Conservation (phyloP, 1,140 invertebrate genomes). For the Ctenoplectra terminalis region DNA sequence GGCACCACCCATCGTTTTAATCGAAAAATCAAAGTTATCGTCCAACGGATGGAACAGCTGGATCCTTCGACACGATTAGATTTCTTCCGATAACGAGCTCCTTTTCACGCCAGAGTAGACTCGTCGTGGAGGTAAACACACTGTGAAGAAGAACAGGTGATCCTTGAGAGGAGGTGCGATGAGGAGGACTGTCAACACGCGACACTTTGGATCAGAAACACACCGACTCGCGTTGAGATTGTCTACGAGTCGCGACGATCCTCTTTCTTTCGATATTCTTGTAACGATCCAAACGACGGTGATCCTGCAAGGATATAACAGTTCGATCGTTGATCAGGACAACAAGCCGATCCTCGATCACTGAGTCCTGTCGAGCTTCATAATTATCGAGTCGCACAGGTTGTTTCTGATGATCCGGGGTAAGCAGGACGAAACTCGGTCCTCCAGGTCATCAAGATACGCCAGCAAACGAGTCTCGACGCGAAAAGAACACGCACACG, state of each 20-base stretch:
- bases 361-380: neutral
- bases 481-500: slow-evolving; percentile 58
- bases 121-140: slow-evolving; percentile 45
- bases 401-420: neutral
- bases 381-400: no score
- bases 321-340: slow-evolving; percentile 56
- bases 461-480: slow-evolving; percentile 31
- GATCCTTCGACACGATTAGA: slow-evolving; percentile 1
- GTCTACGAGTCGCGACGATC: neutral
- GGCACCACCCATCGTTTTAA: slow-evolving; percentile 44
- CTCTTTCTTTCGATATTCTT: no score
- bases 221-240: neutral
- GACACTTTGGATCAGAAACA: neutral
- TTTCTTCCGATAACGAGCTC: neutral
- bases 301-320: neutral
- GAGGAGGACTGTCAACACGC: slow-evolving; percentile 4
- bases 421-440: neutral
- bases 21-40: slow-evolving; percentile 23
- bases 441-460: neutral
- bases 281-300: neutral
- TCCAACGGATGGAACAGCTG: slow-evolving; percentile 8
- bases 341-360: slow-evolving; percentile 21
- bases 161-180: neutral
- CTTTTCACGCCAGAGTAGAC: slow-evolving; percentile 23
- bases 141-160: slow-evolving; percentile 17